Evolutionary conservation across 2,113 vertebrate genomes (phyloP), one percentile per base, ranked within the genome.

Genomic region (Copsychus sechellarum): DNA sequence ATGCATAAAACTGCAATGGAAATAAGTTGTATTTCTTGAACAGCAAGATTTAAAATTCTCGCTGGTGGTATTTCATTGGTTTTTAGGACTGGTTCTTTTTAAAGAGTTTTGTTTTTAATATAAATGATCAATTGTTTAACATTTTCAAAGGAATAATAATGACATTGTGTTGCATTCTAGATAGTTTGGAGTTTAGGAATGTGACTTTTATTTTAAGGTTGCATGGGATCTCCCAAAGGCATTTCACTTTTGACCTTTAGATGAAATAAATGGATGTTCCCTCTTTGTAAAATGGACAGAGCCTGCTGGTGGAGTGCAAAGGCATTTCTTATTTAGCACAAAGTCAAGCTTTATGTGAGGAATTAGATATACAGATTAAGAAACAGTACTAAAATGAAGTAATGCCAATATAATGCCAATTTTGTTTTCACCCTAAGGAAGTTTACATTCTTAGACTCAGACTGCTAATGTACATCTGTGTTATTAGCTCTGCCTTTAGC

Each of bases 141-240:
- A 6, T 88, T 96, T 96, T 96, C 93, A 95, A 64, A 93, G 74
- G 97, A 97, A 98, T 97, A 98, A 97, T 96, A 95, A 97, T 88
- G 94, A 96, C 96, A 97, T 97, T 98, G 97, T 98, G 92, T 67
- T 88, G 42, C 24, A 79, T 88, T 96, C 96, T 95, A 97, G 96
- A 97, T 97, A 97, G 95, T 95, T 95, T 22, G 62, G 91, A 78
- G 61, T 94, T 95, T 77, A 95, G 97, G 98, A 98, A 97, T 98
- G 97, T 4, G 96, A 95, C 97, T 98, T 98, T 98, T 98, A 98
- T 98, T 98, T 98, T 98, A 96, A 96, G 97, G 96, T 96, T 97
- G 88, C 95, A 97, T 94, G 80, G 97, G 93, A 95, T 93, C 93
- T 97, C 96, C 96, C 94, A 95, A 93, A 96, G 94, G 95, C 96